Percentiles rank a stretch among this genome's conserved stretches.
These are phyloP conservation scores for Calycopis cecrops DNA, from an alignment of 1,140 invertebrate genomes.

Conservation along the genomic window DNA sequence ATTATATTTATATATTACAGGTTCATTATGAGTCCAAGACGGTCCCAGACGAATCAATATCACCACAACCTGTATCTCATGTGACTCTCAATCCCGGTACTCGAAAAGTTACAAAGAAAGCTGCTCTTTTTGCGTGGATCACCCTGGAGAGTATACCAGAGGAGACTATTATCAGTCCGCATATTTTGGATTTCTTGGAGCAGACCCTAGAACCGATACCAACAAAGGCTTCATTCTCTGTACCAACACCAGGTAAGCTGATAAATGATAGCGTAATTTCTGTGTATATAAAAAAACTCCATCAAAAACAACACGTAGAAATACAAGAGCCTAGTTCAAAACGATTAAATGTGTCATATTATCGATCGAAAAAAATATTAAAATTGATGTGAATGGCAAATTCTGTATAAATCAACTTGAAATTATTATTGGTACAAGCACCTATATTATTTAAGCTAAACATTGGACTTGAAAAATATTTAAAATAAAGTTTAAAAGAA, in stretches of 20 bases:
- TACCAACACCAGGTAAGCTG: slow-evolving; percentile 41
- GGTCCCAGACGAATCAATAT: slow-evolving; percentile 76
- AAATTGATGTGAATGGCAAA: too few relatives aligned
- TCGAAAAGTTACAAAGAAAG: slow-evolving; percentile 87
- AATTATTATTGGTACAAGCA: too few relatives aligned
- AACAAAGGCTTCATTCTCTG: slow-evolving; percentile 76
- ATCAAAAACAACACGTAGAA: too few relatives aligned
- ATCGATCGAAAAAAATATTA: too few relatives aligned
- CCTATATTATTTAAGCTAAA: too few relatives aligned
- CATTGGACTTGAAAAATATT: too few relatives aligned
- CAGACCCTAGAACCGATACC: slow-evolving; percentile 96
- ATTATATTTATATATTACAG: slow-evolving; percentile 48
- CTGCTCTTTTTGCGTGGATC: slow-evolving; percentile 95
- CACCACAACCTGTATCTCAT: slow-evolving; percentile 39
- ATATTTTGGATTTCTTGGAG: slow-evolving; percentile 95
- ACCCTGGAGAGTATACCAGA: slow-evolving; percentile 96
- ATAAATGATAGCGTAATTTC: not conserved
- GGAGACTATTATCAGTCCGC: slow-evolving; percentile 95
- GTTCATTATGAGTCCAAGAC: slow-evolving; percentile 93
- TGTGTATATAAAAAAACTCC: not conserved
- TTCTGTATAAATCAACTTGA: too few relatives aligned
- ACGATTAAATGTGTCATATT: too few relatives aligned
- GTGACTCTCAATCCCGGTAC: slow-evolving; percentile 38
- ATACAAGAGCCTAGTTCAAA: too few relatives aligned
- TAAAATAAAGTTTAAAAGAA: too few relatives aligned